These are phyloP conservation scores for Triplophysa tibetana DNA, from an alignment of 2,113 vertebrate genomes.

Conservation along the genomic window DNA sequence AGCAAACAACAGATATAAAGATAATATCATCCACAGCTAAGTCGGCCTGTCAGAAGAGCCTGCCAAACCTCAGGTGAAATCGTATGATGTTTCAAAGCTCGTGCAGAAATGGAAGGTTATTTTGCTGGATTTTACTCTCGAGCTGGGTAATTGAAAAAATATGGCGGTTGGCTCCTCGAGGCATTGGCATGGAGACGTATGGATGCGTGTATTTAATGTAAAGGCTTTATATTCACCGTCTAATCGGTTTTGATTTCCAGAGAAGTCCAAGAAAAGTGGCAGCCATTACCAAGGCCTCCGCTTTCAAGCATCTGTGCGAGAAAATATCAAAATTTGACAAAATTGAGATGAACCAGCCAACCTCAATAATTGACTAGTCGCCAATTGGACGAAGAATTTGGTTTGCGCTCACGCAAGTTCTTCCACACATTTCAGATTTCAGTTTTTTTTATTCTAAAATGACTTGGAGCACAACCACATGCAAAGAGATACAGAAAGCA, in stretches of 20 bases:
- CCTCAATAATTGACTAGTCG: too few species aligned
- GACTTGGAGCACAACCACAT: background rate
- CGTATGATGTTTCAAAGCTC: slow-evolving; percentile 45
- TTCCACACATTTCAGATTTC: too few species aligned
- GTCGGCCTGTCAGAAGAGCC: slow-evolving; percentile 34
- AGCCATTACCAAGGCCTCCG: too few species aligned
- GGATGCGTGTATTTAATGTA: background rate
- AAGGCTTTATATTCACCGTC: background rate
- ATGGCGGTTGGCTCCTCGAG: slow-evolving; percentile 25
- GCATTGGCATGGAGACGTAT: slow-evolving; percentile 5
- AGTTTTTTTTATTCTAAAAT: too few species aligned
- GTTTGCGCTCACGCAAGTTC: too few species aligned
- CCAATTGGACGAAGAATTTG: too few species aligned
- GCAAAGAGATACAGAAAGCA: background rate
- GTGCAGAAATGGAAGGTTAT: slow-evolving; percentile 11
- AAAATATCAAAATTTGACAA: too few species aligned
- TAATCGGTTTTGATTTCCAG: background rate
- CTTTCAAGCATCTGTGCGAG: too few species aligned
- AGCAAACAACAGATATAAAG: slow-evolving; percentile 46
- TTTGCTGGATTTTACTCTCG: slow-evolving; percentile 1
- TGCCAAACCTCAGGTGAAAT: slow-evolving; percentile 45
- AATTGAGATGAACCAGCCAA: too few species aligned
- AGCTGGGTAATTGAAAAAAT: slow-evolving; percentile 40
- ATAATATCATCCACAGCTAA: slow-evolving; percentile 48
- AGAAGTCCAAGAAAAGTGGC: too few species aligned